Evolutionary conservation across 2,888 invertebrate genomes (phyloP), one percentile per base, ranked within the genome.

Genomic region (Anoplius nigerrimus): DNA sequence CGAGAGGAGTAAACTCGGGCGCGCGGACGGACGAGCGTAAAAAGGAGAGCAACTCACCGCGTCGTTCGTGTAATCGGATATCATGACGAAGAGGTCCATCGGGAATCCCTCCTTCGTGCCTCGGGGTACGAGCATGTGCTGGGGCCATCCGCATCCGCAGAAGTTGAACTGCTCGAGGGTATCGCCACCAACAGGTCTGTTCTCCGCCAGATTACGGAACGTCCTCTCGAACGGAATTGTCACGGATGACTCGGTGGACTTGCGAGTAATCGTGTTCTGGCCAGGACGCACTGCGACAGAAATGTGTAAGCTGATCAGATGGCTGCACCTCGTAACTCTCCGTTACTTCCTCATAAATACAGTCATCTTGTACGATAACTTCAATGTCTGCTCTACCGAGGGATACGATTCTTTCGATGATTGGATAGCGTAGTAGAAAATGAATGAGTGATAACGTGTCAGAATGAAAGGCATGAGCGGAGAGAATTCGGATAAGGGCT

Each of bases 111-210:
- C 90, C 0, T 90, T 82, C 3, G 87, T 93, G 2, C 96, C 96
- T 88, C 92, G 94, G 0, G 95, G 94, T 43, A 95, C 77, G 5
- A 95, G 90, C 92, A 96, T 91, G 88, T 96, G 95, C 70, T 95
- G 93, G 0, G 96, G 96, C 95, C 96, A 96, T 59, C 96, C 95
- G 82, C 96, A 97, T 69, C 96, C 96, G 89, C 96, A 97, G 91
- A 94, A 95, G 89, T 94, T 94, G 89, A 94, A 94, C 76, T 91
- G 90, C 8, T 89, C 89, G 64, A 90, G 76, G 0, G 89, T 89
- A 0, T 91, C 89, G 51, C 91, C 91, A 0, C 90, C 91, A n/a
- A 90, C 88, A 0, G 94, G 93, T 0, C 94, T 90, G 62, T 89
- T 90, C 0, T 85, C 81, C 76, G 94, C 93, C 79, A 94, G 86